Conservation (phyloP, 2,888 invertebrate genomes). For the Euspilapteryx auroguttella region DNA sequence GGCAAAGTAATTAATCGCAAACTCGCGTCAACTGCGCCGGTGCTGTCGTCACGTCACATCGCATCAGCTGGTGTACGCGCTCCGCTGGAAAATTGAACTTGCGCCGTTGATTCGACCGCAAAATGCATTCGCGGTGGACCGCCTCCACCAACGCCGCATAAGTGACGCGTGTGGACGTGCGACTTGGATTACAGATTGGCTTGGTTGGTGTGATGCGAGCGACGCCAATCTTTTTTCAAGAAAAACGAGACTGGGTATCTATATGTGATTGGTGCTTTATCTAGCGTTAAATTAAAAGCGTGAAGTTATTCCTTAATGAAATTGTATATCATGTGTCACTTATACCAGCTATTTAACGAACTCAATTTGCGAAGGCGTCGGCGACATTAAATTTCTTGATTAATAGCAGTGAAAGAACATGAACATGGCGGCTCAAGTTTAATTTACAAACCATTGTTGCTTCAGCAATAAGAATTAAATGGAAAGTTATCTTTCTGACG, state of each 20-base stretch:
- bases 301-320: no score
- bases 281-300: no score
- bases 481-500: conserved; percentile 49
- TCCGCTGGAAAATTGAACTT: conserved; percentile 49
- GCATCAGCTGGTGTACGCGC: conserved; percentile 29
- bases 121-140: no score
- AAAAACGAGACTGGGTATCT: no score
- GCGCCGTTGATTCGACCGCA: conserved; percentile 27
- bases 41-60: conserved; percentile 45
- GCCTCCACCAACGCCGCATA: no score
- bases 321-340: no score
- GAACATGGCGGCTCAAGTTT: conserved; percentile 15
- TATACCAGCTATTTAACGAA: no score
- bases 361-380: conserved; percentile 1
- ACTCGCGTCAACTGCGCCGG: conserved; percentile 12
- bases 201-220: no score
- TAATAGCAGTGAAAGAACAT: conserved; percentile 20
- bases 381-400: conserved; percentile 13
- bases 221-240: no score
- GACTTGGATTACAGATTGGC: no score
- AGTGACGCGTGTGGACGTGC: no score
- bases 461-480: conserved; percentile 51
- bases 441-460: conserved; percentile 44
- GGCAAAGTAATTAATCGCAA: conserved; percentile 43
- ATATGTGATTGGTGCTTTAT: no score